A percentile compares a stretch with the other conserved stretches of the same genome.
Conservation (phyloP, 2,797 vertebrate species). For the Hydrolagus colliei region DNA sequence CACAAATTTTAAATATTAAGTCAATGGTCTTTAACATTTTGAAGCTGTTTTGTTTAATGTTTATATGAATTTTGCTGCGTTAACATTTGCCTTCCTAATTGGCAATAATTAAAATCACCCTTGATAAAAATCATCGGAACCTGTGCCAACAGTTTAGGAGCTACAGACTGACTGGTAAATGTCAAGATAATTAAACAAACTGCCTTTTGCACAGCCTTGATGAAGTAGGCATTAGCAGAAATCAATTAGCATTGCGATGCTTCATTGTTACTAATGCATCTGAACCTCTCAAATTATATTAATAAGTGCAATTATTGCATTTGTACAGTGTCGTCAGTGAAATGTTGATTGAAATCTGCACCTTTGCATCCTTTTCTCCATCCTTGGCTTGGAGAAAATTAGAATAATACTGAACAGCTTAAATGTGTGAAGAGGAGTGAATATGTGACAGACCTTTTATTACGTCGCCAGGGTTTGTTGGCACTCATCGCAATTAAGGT, state of each 20-base stretch:
- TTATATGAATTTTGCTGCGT: no score
- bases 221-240: constrained; percentile 34
- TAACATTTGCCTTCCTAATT: not conserved
- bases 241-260: constrained; percentile 38
- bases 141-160: not conserved
- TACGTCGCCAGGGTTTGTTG: not conserved
- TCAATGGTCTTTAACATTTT: no score
- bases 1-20: no score
- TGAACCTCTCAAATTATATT: constrained; percentile 38
- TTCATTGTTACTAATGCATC: constrained; percentile 39
- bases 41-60: no score
- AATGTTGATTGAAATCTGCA: constrained; percentile 8
- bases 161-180: constrained; percentile 33
- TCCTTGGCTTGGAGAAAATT: constrained; percentile 10
- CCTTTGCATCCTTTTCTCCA: not conserved
- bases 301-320: constrained; percentile 41
- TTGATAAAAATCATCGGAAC: no score
- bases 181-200: constrained; percentile 39
- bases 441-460: not conserved
- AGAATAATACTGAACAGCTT: constrained; percentile 20
- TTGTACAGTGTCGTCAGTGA: constrained; percentile 34
- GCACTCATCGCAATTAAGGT: constrained; percentile 4
- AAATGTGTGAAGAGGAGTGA: not conserved
- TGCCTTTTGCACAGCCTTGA: constrained; percentile 33
- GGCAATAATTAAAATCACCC: constrained; percentile 24